phyloP scores from a whole-genome alignment of 1,140 invertebrate species.

The Danaus plexippus region DNA sequence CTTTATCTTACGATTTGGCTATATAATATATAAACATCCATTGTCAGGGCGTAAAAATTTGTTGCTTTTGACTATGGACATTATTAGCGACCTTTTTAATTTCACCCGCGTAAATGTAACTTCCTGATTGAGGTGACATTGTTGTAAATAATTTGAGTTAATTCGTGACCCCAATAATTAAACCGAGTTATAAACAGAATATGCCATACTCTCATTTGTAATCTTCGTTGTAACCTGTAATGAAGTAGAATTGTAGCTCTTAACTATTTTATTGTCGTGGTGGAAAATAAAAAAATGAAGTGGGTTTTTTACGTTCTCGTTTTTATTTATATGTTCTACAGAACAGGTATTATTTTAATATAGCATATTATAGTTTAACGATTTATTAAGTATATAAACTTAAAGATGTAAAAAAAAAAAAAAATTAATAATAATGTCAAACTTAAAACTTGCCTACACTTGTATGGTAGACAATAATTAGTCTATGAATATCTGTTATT shows the following conservation, averaged over 20 bases:
- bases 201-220: slow-evolving; percentile 25
- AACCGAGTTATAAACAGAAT: slow-evolving; percentile 22
- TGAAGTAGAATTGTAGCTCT: slow-evolving; percentile 13
- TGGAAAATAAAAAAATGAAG: slow-evolving; percentile 39
- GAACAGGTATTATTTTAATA: slow-evolving; percentile 31
- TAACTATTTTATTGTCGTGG: slow-evolving; percentile 3
- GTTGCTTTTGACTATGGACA: too few relatives aligned
- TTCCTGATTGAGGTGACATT: slow-evolving; percentile 39
- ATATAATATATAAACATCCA: too few relatives aligned
- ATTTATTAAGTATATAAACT: too few relatives aligned
- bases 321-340: slow-evolving; percentile 46
- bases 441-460: too few relatives aligned
- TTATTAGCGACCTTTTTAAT: slow-evolving; percentile 36
- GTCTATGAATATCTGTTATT: too few relatives aligned
- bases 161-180: slow-evolving; percentile 38
- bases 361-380: not conserved
- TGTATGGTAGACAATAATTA: too few relatives aligned
- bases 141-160: slow-evolving; percentile 35
- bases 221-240: slow-evolving; percentile 18
- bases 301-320: slow-evolving; percentile 46
- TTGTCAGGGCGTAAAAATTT: too few relatives aligned
- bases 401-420: too few relatives aligned
- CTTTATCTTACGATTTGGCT: too few relatives aligned
- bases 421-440: too few relatives aligned
- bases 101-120: slow-evolving; percentile 26